phyloP scores from a whole-genome alignment of 2,113 vertebrate species.

The Chauna torquata region DNA sequence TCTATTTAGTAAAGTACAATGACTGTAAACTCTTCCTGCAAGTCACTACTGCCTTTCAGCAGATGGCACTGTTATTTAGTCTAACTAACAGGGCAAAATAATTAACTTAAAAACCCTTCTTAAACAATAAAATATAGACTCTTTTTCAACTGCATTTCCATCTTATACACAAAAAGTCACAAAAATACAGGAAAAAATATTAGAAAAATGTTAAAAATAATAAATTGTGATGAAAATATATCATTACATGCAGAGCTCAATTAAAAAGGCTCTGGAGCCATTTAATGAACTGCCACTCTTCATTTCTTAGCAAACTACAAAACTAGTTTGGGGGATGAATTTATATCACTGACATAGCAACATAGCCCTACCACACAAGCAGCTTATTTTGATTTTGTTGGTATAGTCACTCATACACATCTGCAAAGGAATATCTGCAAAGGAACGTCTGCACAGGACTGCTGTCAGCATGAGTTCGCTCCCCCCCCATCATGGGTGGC shows the following conservation, averaged over 20 bases:
- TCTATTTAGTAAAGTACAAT: background rate
- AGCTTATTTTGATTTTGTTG: background rate
- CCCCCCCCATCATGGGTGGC: too few relatives aligned
- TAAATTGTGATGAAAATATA: background rate
- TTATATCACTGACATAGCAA: background rate
- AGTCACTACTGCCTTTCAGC: constrained; percentile 66
- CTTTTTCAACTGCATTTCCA: constrained; percentile 9
- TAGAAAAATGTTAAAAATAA: background rate
- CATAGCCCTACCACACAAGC: fast-evolving
- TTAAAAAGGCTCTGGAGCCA: background rate
- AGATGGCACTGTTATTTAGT: constrained; percentile 80
- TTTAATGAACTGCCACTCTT: background rate
- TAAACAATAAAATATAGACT: constrained; percentile 12
- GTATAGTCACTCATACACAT: background rate
- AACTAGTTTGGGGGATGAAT: background rate
- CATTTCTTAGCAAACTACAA: background rate
- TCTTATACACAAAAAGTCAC: background rate
- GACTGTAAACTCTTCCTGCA: constrained; percentile 30
- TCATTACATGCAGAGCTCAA: background rate
- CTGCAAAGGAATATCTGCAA: background rate
- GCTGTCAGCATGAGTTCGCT: fast-evolving
- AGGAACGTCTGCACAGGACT: background rate
- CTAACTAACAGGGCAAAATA: constrained; percentile 54
- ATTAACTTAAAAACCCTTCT: constrained; percentile 24
- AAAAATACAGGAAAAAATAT: background rate